These are phyloP conservation scores for Phrynocephalus forsythii DNA, from an alignment of 2,797 vertebrate genomes.

Conservation along the genomic window DNA sequence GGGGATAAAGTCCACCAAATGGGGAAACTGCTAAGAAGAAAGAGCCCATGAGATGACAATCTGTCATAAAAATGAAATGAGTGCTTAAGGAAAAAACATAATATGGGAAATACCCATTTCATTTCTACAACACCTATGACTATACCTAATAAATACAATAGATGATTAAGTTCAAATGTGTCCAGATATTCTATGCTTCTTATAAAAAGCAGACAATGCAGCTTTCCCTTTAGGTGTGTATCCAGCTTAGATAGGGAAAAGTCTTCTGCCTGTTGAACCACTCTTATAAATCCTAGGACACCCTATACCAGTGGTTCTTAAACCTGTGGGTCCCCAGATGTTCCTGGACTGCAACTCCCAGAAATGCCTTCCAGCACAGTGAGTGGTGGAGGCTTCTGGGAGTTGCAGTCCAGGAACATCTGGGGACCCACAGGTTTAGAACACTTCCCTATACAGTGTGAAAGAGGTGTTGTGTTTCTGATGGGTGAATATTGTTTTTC, in stretches of 20 bases:
- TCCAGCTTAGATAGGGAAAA: not conserved
- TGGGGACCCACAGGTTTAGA: too few relatives aligned
- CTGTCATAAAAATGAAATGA: not conserved
- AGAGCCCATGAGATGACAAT: not conserved
- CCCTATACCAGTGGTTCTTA: not conserved
- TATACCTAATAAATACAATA: not conserved
- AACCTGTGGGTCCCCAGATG: too few relatives aligned
- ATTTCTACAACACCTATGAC: not conserved
- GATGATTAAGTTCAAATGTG: not conserved
- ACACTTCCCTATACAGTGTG: not conserved
- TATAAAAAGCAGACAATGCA: not conserved
- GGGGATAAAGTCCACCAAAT: not conserved
- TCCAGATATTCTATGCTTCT: not conserved
- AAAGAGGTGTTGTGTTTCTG: not conserved
- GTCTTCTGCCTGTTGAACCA: not conserved
- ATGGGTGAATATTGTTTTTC: not conserved
- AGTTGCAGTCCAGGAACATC: too few relatives aligned
- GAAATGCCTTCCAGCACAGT: too few relatives aligned
- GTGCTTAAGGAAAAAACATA: not conserved
- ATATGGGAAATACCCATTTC: not conserved
- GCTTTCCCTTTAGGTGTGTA: not conserved
- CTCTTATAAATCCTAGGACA: not conserved
- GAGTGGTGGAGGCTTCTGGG: too few relatives aligned
- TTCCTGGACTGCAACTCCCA: too few relatives aligned
- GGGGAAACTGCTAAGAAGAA: not conserved